Evolutionary conservation across 2,888 invertebrate genomes (phyloP), one percentile per base, ranked within the genome.

Genomic region (Drosophila emarginata): DNA sequence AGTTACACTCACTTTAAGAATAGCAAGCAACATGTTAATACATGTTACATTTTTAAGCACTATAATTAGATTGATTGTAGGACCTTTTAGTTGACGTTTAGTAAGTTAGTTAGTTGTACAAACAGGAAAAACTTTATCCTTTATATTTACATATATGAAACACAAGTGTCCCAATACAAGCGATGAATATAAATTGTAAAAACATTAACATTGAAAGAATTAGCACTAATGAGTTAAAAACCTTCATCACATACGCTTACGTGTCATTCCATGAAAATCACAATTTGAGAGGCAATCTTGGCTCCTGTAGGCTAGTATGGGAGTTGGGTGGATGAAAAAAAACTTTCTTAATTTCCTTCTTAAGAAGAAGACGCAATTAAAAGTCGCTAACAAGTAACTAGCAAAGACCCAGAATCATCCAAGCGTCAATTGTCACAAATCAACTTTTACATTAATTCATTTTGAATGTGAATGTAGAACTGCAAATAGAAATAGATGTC

Each of bases 351-450:
- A 83, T 83, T 84, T 83, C 82, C 82, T 78, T 76, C 50, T 70
- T 57, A 63, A 64, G 61, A 45, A 67, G 75, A 39, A 57, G 56
- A 65, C 23, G 57, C 87, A 87, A 84, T 84, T 83, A 87, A 87
- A 87, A 81, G 57, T 84, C 76, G 54, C 66, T 67, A 61, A 45
- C 40, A 67, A 86, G 61, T 54, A 57, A 56, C 51, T 61, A 60
- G 59, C 65, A 67, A 54, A 56, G 54, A 68, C 66, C 21, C 12
- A 45, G 45, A 45, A 11, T 56, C 83, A 79, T 26, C 76, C 62
- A 78, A 72, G 74, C 82, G 69, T 79, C 85, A 81, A 79, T 87
- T 68, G 85, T 78, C 77, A 87, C 85, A 87, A 87, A 83, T 84
- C 85, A 83, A 84, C 82, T 87, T 83, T 70, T 69, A 61, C 82